Evolutionary conservation across 92 coral and sea anemone species (phyloP).

Genomic region (Meandrina meandrites): DNA sequence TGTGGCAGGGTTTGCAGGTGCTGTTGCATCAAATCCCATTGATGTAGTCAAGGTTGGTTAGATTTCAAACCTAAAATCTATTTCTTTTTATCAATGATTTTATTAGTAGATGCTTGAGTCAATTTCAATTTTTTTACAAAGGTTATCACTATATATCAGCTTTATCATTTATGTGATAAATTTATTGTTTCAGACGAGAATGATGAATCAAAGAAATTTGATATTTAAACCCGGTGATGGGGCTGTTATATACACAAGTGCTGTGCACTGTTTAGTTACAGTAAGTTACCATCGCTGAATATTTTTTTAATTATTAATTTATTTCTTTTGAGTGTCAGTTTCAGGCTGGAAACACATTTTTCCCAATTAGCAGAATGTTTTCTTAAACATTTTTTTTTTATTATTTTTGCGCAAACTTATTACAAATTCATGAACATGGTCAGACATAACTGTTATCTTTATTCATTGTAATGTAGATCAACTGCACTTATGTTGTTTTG

Average conservation of each 20-base stretch:
- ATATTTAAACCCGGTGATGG: slow-evolving; percentile 70
- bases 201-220: slow-evolving; percentile 95
- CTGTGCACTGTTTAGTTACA: slow-evolving; percentile 83
- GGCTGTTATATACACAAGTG: slow-evolving; percentile 79
- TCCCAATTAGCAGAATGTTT: no score
- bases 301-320: neutral
- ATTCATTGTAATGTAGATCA: no score
- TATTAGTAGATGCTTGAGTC: no score
- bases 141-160: no score
- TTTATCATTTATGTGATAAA: no score
- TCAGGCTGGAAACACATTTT: no score
- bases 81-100: neutral
- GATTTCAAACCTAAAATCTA: neutral
- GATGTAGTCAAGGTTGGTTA: slow-evolving; percentile 91
- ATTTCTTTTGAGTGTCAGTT: neutral
- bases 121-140: no score
- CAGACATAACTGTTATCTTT: no score
- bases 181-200: slow-evolving; percentile 79
- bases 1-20: slow-evolving; percentile 96
- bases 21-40: slow-evolving; percentile 95
- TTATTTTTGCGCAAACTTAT: no score
- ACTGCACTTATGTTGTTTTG: no score
- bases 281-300: slow-evolving; percentile 52
- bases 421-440: no score
- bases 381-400: no score